These are phyloP conservation scores for Torymus texanus DNA, from an alignment of 2,888 invertebrate species.

Conservation along the genomic window DNA sequence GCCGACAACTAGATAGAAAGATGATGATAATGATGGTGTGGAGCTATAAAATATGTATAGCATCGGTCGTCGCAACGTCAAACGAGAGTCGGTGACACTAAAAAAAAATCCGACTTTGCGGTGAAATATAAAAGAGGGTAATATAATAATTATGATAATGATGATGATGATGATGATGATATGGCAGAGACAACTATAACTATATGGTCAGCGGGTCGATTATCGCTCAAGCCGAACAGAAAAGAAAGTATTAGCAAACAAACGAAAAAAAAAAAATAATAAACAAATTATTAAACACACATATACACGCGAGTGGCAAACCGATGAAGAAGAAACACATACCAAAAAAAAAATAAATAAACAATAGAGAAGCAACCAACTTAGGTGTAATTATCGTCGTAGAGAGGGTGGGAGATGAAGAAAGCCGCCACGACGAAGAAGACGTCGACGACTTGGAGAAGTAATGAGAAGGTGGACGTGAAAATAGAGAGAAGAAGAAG, in stretches of 20 bases:
- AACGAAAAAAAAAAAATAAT: slow-evolving; percentile 12
- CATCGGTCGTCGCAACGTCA: no score
- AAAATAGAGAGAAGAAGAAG: background rate
- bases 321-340: slow-evolving; percentile 4
- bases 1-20: background rate
- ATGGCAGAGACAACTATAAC: no score
- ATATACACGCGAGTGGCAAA: no score
- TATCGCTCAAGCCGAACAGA: slow-evolving; percentile 38
- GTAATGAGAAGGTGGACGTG: background rate
- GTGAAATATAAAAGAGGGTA: no score
- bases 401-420: background rate
- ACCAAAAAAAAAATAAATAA: slow-evolving; percentile 21
- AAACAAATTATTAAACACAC: no score
- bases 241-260: slow-evolving; percentile 38
- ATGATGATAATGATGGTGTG: background rate
- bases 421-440: background rate
- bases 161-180: no score
- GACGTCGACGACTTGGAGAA: slow-evolving; percentile 6
- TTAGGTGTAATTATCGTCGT: background rate
- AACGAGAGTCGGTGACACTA: no score
- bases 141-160: no score
- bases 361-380: background rate
- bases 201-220: slow-evolving; percentile 5
- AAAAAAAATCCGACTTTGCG: no score
- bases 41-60: no score